These are phyloP conservation scores for Danaus plexippus DNA, from an alignment of 1,140 invertebrate species.

Conservation along the genomic window DNA sequence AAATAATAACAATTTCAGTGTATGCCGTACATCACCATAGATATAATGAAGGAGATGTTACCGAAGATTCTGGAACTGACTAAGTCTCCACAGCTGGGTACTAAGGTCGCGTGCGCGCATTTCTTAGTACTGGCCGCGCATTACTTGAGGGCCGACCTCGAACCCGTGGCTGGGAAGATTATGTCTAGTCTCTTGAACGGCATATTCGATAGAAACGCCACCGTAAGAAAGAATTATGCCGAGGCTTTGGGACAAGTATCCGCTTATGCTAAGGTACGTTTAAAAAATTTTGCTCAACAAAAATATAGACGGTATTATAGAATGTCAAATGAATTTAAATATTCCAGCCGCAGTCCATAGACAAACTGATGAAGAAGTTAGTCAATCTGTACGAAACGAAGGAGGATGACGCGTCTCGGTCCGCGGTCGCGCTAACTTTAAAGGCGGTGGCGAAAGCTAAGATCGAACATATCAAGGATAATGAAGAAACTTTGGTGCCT, in stretches of 20 bases:
- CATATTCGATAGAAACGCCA: conserved; percentile 85
- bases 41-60: conserved; percentile 83
- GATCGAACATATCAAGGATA: conserved; percentile 86
- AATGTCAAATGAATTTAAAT: not conserved
- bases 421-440: conserved; percentile 83
- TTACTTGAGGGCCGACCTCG: conserved; percentile 68
- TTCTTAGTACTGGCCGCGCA: conserved; percentile 84
- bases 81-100: conserved; percentile 85
- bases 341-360: conserved; percentile 80
- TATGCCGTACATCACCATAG: conserved; percentile 85
- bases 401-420: conserved; percentile 79
- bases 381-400: conserved; percentile 81
- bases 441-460: conserved; percentile 87
- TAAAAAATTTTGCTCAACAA: not conserved
- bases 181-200: conserved; percentile 84
- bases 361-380: conserved; percentile 87
- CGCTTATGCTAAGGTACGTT: conserved; percentile 80
- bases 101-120: conserved; percentile 88
- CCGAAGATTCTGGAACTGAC: conserved; percentile 87
- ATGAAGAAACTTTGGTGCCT: conserved; percentile 84
- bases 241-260: conserved; percentile 89
- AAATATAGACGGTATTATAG: not conserved
- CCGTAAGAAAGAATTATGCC: conserved; percentile 87
- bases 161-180: conserved; percentile 81
- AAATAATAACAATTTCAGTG: conserved; percentile 72